Evolutionary conservation across 2,113 vertebrate species (phyloP).

Genomic region (Guaruba guarouba): DNA sequence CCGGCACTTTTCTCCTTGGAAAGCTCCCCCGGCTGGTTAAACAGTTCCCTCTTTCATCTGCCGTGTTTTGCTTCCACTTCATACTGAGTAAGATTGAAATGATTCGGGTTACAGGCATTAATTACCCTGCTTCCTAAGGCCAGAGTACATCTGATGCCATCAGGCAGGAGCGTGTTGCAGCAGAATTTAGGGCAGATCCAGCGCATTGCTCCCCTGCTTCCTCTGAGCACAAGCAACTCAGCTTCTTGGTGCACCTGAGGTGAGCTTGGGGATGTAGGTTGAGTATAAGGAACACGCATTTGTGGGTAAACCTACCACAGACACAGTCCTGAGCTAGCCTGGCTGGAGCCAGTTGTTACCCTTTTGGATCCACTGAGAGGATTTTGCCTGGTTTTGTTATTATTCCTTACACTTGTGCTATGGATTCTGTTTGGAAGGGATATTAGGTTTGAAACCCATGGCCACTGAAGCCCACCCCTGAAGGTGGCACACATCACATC

Average conservation of each 20-base stretch:
- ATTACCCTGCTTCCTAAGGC: conserved; percentile 37
- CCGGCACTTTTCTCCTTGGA: conserved; percentile 32
- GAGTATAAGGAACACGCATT: neutral
- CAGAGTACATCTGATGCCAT: neutral
- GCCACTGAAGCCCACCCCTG: neutral
- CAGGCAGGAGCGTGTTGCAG: neutral
- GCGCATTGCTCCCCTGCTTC: neutral
- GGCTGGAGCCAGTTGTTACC: fast-evolving
- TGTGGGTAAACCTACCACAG: neutral
- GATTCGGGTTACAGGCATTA: neutral
- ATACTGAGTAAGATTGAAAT: conserved; percentile 58
- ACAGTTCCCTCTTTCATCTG: conserved; percentile 50
- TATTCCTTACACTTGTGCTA: neutral
- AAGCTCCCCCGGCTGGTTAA: conserved; percentile 8
- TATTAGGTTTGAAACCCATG: neutral
- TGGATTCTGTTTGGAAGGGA: neutral
- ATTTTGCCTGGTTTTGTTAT: neutral
- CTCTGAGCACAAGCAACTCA: neutral
- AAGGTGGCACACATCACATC: neutral
- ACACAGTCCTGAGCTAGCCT: neutral
- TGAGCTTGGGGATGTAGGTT: neutral
- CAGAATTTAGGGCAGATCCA: neutral
- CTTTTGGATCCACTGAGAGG: neutral
- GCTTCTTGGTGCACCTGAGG: neutral
- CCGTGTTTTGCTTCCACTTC: conserved; percentile 40